Evolutionary conservation across 2,797 vertebrate species (phyloP).

Genomic region (Peromyscus melanophrys): DNA sequence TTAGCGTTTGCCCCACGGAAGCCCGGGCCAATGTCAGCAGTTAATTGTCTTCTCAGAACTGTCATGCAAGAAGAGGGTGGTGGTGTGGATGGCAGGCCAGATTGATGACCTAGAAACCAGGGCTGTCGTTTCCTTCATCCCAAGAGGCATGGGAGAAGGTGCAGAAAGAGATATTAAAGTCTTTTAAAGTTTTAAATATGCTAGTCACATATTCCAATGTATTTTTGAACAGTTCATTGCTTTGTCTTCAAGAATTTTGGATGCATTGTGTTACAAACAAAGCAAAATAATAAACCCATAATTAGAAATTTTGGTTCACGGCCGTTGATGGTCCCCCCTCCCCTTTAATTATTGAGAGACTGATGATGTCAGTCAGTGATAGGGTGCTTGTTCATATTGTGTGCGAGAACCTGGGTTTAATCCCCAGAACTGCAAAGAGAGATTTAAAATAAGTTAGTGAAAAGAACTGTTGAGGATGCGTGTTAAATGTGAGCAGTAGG

Average conservation of each 20-base stretch:
- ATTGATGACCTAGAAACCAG: not conserved
- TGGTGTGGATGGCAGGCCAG: accelerated
- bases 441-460: not conserved
- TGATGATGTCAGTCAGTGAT: not conserved
- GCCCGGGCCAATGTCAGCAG: slow-evolving; percentile 34
- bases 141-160: not conserved
- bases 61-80: not conserved
- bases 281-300: not conserved
- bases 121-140: not conserved
- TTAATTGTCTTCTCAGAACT: not conserved
- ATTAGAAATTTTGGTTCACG: not conserved
- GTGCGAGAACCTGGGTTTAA: not conserved
- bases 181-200: slow-evolving; percentile 9
- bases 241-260: not conserved
- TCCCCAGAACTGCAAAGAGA: not conserved
- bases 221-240: not conserved
- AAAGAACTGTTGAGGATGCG: not conserved
- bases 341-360: not conserved
- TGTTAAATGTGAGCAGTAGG: not conserved
- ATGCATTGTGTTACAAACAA: not conserved
- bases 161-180: not conserved
- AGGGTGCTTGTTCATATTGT: not conserved
- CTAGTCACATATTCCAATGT: not conserved
- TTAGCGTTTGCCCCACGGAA: not conserved
- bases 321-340: not conserved